phyloP scores from a whole-genome alignment of 2,888 invertebrate species.

The Athetis lepigone region DNA sequence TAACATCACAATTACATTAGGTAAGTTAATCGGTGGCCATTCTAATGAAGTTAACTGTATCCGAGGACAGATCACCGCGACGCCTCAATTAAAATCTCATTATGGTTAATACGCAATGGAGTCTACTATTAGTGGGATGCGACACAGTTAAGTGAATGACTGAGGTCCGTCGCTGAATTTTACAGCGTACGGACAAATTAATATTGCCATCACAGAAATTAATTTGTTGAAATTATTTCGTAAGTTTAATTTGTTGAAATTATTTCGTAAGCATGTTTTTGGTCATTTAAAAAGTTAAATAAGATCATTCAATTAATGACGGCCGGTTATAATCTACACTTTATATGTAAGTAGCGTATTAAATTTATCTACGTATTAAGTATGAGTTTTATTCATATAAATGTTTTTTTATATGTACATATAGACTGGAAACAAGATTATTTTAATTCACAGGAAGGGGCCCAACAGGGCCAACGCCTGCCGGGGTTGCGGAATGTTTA shows the following conservation, averaged over 20 bases:
- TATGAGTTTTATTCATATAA: too few species aligned
- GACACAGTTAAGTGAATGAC: slow-evolving; percentile 62
- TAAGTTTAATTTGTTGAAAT: neutral
- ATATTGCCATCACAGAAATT: neutral
- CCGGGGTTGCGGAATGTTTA: too few species aligned
- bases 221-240: neutral
- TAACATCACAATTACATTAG: slow-evolving; percentile 84
- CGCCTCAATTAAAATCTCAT: slow-evolving; percentile 90
- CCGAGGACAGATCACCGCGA: slow-evolving; percentile 78
- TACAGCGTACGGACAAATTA: slow-evolving; percentile 35
- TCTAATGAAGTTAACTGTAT: slow-evolving; percentile 85
- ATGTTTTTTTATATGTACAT: too few species aligned
- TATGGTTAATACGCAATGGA: slow-evolving; percentile 73
- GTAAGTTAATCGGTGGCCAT: slow-evolving; percentile 81
- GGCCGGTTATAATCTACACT: too few species aligned
- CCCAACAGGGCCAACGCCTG: too few species aligned
- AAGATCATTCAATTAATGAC: too few species aligned
- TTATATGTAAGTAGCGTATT: too few species aligned
- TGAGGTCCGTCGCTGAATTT: slow-evolving; percentile 11
- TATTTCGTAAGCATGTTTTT: neutral
- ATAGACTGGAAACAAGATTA: too few species aligned
- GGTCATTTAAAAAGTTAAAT: too few species aligned
- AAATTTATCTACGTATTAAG: too few species aligned
- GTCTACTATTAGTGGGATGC: slow-evolving; percentile 67
- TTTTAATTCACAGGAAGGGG: too few species aligned